A percentile compares a stretch with the other conserved stretches of the same genome.
These are phyloP conservation scores for Rhynchonycteris naso DNA, from an alignment of 2,797 vertebrate genomes.

Conservation along the genomic window DNA sequence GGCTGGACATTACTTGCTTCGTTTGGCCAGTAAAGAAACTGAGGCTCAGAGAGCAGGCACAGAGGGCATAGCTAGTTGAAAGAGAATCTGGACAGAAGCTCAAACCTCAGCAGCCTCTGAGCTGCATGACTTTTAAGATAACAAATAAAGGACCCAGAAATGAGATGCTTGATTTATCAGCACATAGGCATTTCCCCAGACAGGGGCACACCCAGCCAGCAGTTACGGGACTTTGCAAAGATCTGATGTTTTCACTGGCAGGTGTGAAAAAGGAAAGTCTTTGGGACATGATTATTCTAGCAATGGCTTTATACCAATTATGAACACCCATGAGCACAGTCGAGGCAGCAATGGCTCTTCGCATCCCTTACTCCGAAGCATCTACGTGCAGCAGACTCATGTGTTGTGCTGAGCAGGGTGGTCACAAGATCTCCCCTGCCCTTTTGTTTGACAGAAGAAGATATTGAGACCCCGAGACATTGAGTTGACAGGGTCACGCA, in stretches of 20 bases:
- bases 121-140: not conserved
- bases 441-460: not conserved
- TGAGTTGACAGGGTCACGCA: not conserved
- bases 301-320: not conserved
- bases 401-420: not conserved
- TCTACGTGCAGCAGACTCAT: not conserved
- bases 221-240: not conserved
- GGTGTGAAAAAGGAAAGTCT: not conserved
- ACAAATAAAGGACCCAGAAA: not conserved
- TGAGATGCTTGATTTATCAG: accelerated
- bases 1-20: accelerated
- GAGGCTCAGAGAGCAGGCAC: not conserved
- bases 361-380: not conserved
- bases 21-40: not conserved
- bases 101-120: not conserved
- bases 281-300: not conserved
- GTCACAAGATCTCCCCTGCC: accelerated
- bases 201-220: too few relatives aligned
- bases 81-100: not conserved
- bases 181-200: not conserved
- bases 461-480: not conserved
- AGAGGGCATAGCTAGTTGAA: not conserved
- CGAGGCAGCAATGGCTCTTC: accelerated
- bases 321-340: not conserved
- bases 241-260: not conserved